Evolutionary conservation across 1,140 invertebrate genomes (phyloP).

Genomic region (Scaptomyza hsui): DNA sequence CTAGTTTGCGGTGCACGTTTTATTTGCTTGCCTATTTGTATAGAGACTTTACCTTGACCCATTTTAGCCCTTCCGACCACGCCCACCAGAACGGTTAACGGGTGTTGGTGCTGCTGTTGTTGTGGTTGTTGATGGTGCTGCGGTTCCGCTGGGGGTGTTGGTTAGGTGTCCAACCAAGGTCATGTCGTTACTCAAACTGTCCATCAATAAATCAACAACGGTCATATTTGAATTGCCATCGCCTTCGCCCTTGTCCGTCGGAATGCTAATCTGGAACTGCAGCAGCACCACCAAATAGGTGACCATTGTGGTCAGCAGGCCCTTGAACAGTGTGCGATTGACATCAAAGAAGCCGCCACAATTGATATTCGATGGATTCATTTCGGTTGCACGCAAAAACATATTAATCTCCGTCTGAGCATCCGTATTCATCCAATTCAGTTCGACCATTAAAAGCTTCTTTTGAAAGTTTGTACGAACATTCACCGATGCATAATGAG

Average conservation of each 20-base stretch:
- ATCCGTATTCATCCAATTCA: conserved; percentile 88
- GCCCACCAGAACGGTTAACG: conserved; percentile 23
- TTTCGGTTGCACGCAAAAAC: conserved; percentile 88
- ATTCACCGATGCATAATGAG: conserved; percentile 87
- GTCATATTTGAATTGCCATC: conserved; percentile 55
- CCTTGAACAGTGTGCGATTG: conserved; percentile 88
- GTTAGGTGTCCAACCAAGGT: conserved; percentile 43
- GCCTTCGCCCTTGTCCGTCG: conserved; percentile 77
- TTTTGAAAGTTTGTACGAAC: conserved; percentile 89
- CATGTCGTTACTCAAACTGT: conserved; percentile 65
- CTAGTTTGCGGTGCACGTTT: conserved; percentile 4
- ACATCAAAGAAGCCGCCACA: conserved; percentile 89
- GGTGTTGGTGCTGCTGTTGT: conserved; percentile 23
- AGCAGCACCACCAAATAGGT: conserved; percentile 88
- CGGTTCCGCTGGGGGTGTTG: conserved; percentile 29
- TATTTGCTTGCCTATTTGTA: conserved; percentile 16
- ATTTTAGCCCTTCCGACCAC: conserved; percentile 54
- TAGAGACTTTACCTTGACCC: conserved; percentile 15
- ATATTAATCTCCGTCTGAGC: conserved; percentile 88
- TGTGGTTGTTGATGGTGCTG: conserved; percentile 16
- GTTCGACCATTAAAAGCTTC: conserved; percentile 88
- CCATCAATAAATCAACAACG: conserved; percentile 62
- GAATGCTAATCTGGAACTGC: conserved; percentile 89
- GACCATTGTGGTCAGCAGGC: conserved; percentile 88
- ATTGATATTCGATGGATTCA: conserved; percentile 89